Percentiles rank a stretch among this genome's conserved stretches.
These are phyloP conservation scores for Ellobium chinense DNA, from an alignment of 2,888 invertebrate genomes.

Conservation along the genomic window DNA sequence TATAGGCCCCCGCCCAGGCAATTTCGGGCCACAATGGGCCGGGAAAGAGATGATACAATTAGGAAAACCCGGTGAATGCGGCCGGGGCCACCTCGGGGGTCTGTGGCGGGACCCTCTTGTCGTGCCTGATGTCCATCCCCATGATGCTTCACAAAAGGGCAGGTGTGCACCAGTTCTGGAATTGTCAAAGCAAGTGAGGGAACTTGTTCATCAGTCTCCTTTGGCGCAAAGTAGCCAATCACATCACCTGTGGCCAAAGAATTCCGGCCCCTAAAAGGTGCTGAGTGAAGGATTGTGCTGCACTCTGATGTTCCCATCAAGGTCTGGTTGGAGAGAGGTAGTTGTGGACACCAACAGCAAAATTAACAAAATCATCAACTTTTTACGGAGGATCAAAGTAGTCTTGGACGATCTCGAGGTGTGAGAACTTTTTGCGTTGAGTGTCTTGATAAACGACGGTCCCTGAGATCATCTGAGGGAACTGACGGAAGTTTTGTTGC, in stretches of 20 bases:
- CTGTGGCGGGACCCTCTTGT: not conserved
- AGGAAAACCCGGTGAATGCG: slow-evolving; percentile 16
- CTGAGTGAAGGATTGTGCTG: too few species aligned
- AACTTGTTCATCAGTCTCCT: not conserved
- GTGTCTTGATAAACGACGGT: too few species aligned
- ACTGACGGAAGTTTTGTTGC: too few species aligned
- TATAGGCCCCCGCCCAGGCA: slow-evolving; percentile 29
- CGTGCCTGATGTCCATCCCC: not conserved
- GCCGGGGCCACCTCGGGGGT: not conserved
- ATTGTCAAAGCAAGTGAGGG: not conserved
- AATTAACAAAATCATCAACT: not conserved
- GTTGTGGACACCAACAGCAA: too few species aligned
- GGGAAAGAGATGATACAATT: slow-evolving; percentile 40
- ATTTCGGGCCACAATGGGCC: slow-evolving; percentile 18
- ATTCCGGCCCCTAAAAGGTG: too few species aligned
- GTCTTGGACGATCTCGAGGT: not conserved
- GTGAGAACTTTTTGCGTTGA: too few species aligned
- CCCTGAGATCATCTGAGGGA: too few species aligned
- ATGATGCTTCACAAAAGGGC: not conserved
- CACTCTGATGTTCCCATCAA: too few species aligned
- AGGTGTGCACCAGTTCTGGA: not conserved
- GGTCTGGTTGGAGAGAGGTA: too few species aligned
- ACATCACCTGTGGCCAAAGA: too few species aligned
- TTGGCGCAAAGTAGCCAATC: not conserved
- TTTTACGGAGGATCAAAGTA: not conserved